A percentile compares a stretch with the other conserved stretches of the same genome.
phyloP scores from a whole-genome alignment of 2,888 invertebrate genomes.

The Mythimna pallens region DNA sequence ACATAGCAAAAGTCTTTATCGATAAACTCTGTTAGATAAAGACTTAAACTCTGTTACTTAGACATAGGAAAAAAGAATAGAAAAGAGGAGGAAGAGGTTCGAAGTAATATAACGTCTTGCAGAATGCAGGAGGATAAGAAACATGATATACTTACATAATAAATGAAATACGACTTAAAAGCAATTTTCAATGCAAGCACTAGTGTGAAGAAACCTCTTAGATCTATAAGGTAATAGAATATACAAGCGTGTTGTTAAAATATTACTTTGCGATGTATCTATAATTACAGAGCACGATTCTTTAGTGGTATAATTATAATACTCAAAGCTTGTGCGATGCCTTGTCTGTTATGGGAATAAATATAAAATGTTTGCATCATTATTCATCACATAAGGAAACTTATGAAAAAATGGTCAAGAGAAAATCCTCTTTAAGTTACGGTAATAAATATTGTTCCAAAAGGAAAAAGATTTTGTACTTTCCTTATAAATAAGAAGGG shows the following conservation, averaged over 20 bases:
- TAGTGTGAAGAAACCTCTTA: constrained; percentile 17
- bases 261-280: constrained; percentile 35
- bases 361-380: constrained; percentile 9
- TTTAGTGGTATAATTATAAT: constrained; percentile 33
- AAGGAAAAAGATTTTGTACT: background rate
- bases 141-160: background rate
- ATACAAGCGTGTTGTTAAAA: constrained; percentile 20
- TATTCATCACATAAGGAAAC: constrained; percentile 12
- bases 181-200: constrained; percentile 3
- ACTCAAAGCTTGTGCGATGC: constrained; percentile 10
- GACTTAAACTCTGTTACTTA: no score
- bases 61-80: background rate
- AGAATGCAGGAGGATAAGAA: background rate
- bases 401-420: background rate
- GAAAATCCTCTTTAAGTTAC: background rate
- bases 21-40: no score
- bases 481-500: constrained; percentile 5
- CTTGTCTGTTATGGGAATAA: background rate
- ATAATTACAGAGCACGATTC: constrained; percentile 30
- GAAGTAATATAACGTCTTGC: background rate
- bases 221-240: background rate
- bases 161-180: background rate
- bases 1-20: background rate
- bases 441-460: background rate
- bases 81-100: background rate